phyloP scores from a whole-genome alignment of 2,888 invertebrate species.

The Pterostichus madidus region DNA sequence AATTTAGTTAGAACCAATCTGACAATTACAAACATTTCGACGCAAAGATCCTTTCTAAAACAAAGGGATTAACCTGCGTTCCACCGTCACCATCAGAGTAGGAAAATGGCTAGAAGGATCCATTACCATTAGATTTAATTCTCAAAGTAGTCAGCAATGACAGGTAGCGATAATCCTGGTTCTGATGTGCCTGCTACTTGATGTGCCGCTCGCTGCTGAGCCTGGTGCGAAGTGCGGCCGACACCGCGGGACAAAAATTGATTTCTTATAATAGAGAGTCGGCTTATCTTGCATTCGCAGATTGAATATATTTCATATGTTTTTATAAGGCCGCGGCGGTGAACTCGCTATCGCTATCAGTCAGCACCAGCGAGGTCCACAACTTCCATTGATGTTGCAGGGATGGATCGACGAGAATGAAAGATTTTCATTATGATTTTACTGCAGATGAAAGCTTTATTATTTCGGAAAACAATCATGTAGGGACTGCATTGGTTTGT shows the following conservation, averaged over 20 bases:
- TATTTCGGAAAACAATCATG: too few relatives aligned
- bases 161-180: constrained; percentile 30
- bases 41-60: too few relatives aligned
- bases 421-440: too few relatives aligned
- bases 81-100: too few relatives aligned
- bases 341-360: constrained; percentile 74
- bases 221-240: constrained; percentile 23
- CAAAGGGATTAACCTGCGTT: too few relatives aligned
- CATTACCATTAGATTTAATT: constrained; percentile 37
- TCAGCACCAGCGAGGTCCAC: constrained; percentile 70
- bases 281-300: constrained; percentile 83
- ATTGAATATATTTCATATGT: constrained; percentile 86
- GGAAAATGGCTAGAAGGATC: not conserved
- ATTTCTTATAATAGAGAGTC: constrained; percentile 73
- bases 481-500: too few relatives aligned
- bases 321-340: constrained; percentile 75
- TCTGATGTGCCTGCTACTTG: not conserved
- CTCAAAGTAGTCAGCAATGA: not conserved
- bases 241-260: constrained; percentile 70
- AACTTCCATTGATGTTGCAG: constrained; percentile 31
- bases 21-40: too few relatives aligned
- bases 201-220: constrained; percentile 51
- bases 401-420: not conserved
- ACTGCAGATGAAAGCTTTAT: too few relatives aligned
- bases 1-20: too few relatives aligned